Evolutionary conservation across 2,888 invertebrate genomes (phyloP), one percentile per base, ranked within the genome.

Genomic region (Orchestes rusci): DNA sequence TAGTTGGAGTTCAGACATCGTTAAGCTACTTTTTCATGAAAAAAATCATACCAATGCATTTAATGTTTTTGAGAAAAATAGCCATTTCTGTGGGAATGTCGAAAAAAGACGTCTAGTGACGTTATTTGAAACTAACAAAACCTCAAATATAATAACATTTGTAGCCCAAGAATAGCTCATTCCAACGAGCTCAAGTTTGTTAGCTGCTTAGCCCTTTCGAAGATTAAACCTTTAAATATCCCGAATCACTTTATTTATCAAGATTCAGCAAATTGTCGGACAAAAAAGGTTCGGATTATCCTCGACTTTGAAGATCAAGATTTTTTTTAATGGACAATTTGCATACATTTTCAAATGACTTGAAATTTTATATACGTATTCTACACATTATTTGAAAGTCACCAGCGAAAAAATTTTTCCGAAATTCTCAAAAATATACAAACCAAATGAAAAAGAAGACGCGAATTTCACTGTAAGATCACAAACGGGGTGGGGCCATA

Each of bases 71-170:
- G 3, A 16, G 27, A 37, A 37, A 23, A 20, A 16, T 37, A 4
- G n/a, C 23, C n/a, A 27, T 37, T 37, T 37, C 28, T 37, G 37
- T 37, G n/a, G 37, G 20, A 37, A 37, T 37, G 23, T 18, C 28
- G 15, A 37, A 37, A 16, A 7, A 37, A 10, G 37, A 15, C 37
- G 27, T 37, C 23, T 37, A 27, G 37, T 10, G 37, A 28, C 37
- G 27, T 27, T 15, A 37, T 37, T 12, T 15, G 4, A 27, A 37
- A 37, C 27, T 37, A 37, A 33, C 34, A 16, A 16, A 16, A 33
- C 34, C 16, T 33, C 34, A 33, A 33, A 16, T 33, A 33, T 16
- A 7, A 16, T 16, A 8, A 16, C 16, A 33, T 13, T 33, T 4
- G 16, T 16, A 33, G 34, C 34, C 34, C 34, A 33, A 33, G 34